Conservation (phyloP, 2,113 vertebrate genomes). For the Furnarius figulus region DNA sequence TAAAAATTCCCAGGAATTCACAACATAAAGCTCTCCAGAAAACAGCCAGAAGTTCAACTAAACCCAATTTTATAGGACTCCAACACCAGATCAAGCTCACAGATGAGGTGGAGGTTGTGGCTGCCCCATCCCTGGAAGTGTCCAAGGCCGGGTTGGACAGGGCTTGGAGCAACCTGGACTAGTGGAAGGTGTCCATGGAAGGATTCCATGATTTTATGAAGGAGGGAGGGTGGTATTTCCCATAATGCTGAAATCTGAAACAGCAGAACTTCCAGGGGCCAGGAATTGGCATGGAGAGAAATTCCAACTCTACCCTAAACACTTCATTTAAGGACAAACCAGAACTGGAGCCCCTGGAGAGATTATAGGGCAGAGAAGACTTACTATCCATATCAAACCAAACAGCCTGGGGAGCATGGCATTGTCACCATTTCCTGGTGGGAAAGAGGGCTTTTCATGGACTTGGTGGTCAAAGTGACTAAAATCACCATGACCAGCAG, state of each 20-base stretch:
- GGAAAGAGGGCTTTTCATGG: not conserved
- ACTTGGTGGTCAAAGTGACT: not conserved
- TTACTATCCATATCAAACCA: not conserved
- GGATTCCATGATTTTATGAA: not conserved
- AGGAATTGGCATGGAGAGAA: not conserved
- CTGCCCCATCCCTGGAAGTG: not conserved
- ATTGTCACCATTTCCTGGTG: not conserved
- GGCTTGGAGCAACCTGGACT: not conserved
- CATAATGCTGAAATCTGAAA: not conserved
- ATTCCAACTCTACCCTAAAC: not conserved
- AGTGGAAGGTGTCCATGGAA: not conserved
- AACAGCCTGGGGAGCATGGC: not conserved
- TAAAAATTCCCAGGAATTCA: not conserved
- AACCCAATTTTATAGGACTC: not conserved
- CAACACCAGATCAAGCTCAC: not conserved
- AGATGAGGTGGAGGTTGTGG: not conserved
- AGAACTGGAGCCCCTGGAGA: not conserved
- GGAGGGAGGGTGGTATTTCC: not conserved
- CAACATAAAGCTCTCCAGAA: not conserved
- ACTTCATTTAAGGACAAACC: not conserved
- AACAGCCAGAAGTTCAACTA: not conserved
- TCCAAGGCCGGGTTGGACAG: rapidly evolving
- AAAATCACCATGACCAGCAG: not conserved
- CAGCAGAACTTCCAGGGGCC: not conserved
- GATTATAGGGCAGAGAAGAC: not conserved